phyloP scores from a whole-genome alignment of 1,140 invertebrate genomes.

The Triops longicaudatus region DNA sequence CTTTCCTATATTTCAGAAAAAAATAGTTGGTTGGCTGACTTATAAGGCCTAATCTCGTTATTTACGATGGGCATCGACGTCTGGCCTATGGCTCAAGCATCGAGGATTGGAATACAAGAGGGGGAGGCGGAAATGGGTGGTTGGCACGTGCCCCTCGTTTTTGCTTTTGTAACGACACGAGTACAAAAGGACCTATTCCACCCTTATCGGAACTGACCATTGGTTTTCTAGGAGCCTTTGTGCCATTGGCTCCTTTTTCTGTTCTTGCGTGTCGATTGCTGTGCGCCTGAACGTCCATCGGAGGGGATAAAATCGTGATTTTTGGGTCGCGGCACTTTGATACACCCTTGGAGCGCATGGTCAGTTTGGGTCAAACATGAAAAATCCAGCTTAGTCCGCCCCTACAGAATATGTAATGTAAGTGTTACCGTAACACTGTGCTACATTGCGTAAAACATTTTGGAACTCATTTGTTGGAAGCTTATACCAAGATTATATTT shows the following conservation, averaged over 20 bases:
- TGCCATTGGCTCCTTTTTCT: neutral
- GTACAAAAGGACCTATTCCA: neutral
- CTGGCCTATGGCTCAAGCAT: neutral
- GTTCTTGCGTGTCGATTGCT: neutral
- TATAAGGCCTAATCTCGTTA: neutral
- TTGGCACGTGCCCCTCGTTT: neutral
- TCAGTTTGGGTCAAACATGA: neutral
- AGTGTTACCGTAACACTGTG: no score
- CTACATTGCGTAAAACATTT: no score
- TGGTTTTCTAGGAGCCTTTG: neutral
- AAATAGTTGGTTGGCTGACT: neutral
- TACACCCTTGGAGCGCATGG: neutral
- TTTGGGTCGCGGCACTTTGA: neutral
- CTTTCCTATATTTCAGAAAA: neutral
- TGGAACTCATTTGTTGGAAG: no score
- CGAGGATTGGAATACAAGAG: slow-evolving; percentile 1
- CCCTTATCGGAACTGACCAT: neutral
- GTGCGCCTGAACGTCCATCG: neutral
- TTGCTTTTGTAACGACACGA: slow-evolving; percentile 8
- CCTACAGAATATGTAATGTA: no score
- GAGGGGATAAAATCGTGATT: neutral
- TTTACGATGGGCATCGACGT: neutral
- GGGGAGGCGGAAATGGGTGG: neutral
- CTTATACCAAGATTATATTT: no score
- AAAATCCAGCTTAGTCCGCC: neutral